Base-by-base conservation (phyloP, 2,113 vertebrate genomes). In the Columba janthina region DNA sequence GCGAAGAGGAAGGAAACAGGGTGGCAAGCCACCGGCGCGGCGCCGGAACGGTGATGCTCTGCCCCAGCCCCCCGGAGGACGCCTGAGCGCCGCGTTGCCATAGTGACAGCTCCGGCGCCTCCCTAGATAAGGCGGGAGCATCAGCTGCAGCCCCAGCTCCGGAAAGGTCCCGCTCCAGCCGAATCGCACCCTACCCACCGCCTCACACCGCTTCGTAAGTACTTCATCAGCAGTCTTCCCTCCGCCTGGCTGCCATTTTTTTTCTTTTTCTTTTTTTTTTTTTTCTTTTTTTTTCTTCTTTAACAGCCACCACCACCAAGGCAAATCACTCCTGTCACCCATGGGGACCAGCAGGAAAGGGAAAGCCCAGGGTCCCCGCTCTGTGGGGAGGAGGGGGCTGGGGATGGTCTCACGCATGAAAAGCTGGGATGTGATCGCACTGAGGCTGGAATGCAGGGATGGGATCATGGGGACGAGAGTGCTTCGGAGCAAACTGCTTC, bases 111-210 rank as follows among this genome's bases (percentile, higher is more conserved):
- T 28, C 79, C 88, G 81, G 70, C 95, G 50, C 88, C 50, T 96
- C 93, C 88, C 94, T 97, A 97, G 94, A 98, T 97, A 98, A 98
- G 96, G 95, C 74, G 16, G 81, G 61, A 88, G 84, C 76, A 14
- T 20, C 94, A 5, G 62, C 92, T 17, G 60, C 89, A 32, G 70
- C 71, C 80, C 81, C 91, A 88, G 70, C 74, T 46, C 32, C 50
- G 8, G 64, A 34, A 50, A 38, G 12, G 79, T 77, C 48, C 72
- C 31, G 53, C 64, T 94, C 50, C 88, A 62, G 88, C 53, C 42
- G 44, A 57, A 48, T 28, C 36, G 18, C 80, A 40, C 29, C 65
- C 74, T 25, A 19, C 75, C 48, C 66, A 11, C 77, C 11, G 3
- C 75, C 85, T 70, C 31, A 31, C 51, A 16, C 60, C 0, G 2